Conservation (phyloP, 2,113 vertebrate species). For the Tragelaphus buxtoni region DNA sequence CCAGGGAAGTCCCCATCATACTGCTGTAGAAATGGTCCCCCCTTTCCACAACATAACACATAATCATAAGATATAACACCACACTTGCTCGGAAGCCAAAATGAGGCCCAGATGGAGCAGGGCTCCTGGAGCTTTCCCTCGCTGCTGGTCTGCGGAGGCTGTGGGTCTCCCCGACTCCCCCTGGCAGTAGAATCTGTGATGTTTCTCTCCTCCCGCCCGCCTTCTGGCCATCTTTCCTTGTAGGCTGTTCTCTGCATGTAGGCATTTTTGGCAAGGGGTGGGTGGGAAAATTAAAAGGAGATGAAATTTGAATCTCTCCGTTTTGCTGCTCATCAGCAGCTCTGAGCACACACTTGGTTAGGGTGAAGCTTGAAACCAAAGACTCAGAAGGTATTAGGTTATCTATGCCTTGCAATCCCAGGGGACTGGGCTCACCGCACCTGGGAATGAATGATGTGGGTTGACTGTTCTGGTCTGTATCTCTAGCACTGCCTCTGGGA, state of each 20-base stretch:
- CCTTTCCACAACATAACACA: not conserved
- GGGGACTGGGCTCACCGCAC: not conserved
- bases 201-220: not conserved
- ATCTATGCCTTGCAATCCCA: not conserved
- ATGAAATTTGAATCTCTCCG: constrained; percentile 57
- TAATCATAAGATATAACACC: not conserved
- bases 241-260: not conserved
- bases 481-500: not conserved
- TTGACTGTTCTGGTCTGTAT: not conserved
- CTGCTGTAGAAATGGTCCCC: not conserved
- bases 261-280: not conserved
- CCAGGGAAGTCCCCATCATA: not conserved
- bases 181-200: not conserved
- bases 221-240: not conserved
- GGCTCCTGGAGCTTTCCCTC: not conserved
- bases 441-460: not conserved
- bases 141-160: not conserved
- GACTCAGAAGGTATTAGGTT: constrained; percentile 16
- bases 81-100: not conserved
- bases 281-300: constrained; percentile 37
- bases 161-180: not conserved
- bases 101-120: no score
- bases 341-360: not conserved
- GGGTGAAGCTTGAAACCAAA: constrained; percentile 38
- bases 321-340: constrained; percentile 45